Evolutionary conservation across 2,888 invertebrate genomes (phyloP).

Genomic region (Bellardia bayeri): DNA sequence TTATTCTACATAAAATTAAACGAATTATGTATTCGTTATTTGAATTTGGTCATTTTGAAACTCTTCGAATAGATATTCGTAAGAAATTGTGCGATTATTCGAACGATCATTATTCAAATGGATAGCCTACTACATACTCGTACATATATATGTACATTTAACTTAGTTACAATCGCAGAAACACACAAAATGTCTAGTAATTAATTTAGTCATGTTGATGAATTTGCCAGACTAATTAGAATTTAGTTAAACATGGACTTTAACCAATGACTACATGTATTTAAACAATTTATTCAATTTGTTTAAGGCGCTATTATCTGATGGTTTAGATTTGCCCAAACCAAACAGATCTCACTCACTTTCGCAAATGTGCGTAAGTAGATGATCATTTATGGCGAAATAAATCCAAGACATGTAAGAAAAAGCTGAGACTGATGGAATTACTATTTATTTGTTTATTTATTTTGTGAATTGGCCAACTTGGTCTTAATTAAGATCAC

Average conservation of each 20-base stretch:
- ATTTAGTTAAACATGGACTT: slow-evolving; percentile 52
- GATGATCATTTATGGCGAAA: slow-evolving; percentile 18
- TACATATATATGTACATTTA: no score
- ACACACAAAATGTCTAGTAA: slow-evolving; percentile 19
- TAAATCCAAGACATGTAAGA: slow-evolving; percentile 4
- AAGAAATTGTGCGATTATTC: no score
- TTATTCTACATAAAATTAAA: no score
- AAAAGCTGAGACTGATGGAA: neutral
- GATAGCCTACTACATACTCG: no score
- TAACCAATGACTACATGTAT: slow-evolving; percentile 25
- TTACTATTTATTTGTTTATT: neutral
- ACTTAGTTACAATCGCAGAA: neutral
- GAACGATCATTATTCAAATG: no score
- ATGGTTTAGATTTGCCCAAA: neutral
- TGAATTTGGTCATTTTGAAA: no score
- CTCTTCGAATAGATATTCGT: no score
- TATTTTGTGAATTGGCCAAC: slow-evolving; percentile 51
- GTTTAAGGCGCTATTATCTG: neutral
- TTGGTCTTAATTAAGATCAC: slow-evolving; percentile 75
- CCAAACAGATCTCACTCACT: neutral
- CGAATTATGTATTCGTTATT: no score
- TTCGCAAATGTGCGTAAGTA: slow-evolving; percentile 36
- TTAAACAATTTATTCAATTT: slow-evolving; percentile 5
- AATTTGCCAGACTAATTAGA: slow-evolving; percentile 23
- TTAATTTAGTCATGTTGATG: slow-evolving; percentile 46